Evolutionary conservation across 2,888 invertebrate species (phyloP), one percentile per base, ranked within the genome.

Genomic region (Coremacera marginata): DNA sequence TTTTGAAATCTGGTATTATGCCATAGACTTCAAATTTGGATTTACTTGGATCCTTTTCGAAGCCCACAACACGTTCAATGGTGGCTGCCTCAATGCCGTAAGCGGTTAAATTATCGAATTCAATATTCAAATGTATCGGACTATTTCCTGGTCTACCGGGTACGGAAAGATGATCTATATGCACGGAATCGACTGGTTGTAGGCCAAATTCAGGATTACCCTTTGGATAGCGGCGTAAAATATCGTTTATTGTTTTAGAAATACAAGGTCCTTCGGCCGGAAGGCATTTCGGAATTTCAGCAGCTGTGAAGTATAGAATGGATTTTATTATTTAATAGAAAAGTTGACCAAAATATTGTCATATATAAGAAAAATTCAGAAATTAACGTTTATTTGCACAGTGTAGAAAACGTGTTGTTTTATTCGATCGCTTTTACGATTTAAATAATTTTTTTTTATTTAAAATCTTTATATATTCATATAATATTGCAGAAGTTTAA

Each of bases 221-320:
- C 25, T 84, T 81, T 2, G 86, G 84, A 82, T 84, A 82, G 11
- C 49, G 72, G 8, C 77, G 78, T 1, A 86, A 51, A 9, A 87
- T 81, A 0, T 81, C 75, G 19, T 81, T 83, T 0, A 83, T 82
- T 0, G 80, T 78, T 19, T 80, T 81, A 1, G 80, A 80, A 67
- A 86, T 81, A 76, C 87, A 88, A 1, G 68, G 65, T 0, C 77
- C 79, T 77, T 87, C 85, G 5, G 77, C 85, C 8, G 80, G 81
- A 11, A 68, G 73, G 68, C 87, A 88, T 79, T 84, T 84, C 44
- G 82, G 70, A 52, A 85, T 80, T 73, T 84, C 81, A 5, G 81
- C 44, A 22, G 86, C 86, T 84, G 44, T 60, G 78, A 72, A 70
- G 22, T 19, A 19, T 19, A 60, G 22, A 19, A 7, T 14, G 44